Percentiles rank a stretch among this genome's conserved stretches.
These are phyloP conservation scores for Chrysolina haemoptera DNA, from an alignment of 2,888 invertebrate species.

Conservation along the genomic window DNA sequence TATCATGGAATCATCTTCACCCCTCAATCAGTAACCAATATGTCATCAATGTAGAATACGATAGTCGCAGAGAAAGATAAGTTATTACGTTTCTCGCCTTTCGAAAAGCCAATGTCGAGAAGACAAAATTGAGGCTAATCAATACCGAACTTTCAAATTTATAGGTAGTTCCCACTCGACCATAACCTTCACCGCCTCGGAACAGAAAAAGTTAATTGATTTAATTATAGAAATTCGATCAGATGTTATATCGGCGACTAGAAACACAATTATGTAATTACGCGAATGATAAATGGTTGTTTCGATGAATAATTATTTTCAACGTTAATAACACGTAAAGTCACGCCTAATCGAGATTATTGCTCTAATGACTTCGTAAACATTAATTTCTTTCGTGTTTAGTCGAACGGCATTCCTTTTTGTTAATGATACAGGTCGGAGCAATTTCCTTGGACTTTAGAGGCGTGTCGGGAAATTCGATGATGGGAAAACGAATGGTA, in stretches of 20 bases:
- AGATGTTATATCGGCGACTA: conserved; percentile 28
- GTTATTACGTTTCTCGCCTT: no score
- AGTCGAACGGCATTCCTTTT: background rate
- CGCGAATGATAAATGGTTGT: conserved; percentile 36
- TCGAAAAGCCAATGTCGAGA: no score
- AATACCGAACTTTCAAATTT: conserved; percentile 1
- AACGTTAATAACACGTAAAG: conserved; percentile 34
- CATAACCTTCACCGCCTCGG: background rate
- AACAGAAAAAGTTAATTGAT: background rate
- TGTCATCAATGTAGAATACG: no score
- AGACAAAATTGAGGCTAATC: no score
- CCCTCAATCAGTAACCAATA: no score
- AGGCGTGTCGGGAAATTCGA: no score
- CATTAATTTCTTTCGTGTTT: background rate
- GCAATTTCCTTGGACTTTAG: no score
- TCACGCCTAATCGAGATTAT: conserved; percentile 16
- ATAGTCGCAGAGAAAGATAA: no score
- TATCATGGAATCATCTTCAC: no score
- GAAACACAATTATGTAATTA: conserved; percentile 13
- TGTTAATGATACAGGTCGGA: background rate
- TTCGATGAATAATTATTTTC: conserved; percentile 37
- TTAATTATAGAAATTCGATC: conserved; percentile 24
- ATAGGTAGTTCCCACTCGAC: background rate
- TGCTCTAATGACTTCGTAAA: conserved; percentile 20
- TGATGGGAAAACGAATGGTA: no score